These are phyloP conservation scores for Cephalotes varians DNA, from an alignment of 2,888 invertebrate species.

Conservation along the genomic window DNA sequence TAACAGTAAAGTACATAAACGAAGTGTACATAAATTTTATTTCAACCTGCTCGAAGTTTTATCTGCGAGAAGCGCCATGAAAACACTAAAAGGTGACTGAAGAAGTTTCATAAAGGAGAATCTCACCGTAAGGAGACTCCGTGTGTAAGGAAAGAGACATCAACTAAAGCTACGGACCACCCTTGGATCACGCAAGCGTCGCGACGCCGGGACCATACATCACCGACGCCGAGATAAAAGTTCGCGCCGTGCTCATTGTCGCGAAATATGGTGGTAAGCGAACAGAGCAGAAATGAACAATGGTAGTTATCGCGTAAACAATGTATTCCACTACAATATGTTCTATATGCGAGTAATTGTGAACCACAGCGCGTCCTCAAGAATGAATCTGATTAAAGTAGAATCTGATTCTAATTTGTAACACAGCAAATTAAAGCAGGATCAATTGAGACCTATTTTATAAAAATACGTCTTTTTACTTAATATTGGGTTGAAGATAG, in stretches of 20 bases:
- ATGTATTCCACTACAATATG: slow-evolving; percentile 51
- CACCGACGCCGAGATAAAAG: slow-evolving; percentile 69
- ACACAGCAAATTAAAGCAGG: not conserved
- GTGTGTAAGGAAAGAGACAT: slow-evolving; percentile 22
- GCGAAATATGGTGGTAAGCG: slow-evolving; percentile 66
- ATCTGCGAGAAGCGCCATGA: not conserved
- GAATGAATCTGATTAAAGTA: not conserved
- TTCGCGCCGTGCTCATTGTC: slow-evolving; percentile 67
- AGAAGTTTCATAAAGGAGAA: slow-evolving; percentile 6
- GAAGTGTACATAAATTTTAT: slow-evolving; percentile 14
- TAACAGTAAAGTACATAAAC: not conserved
- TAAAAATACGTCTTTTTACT: not conserved
- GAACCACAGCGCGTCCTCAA: not conserved
- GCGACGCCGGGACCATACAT: slow-evolving; percentile 58
- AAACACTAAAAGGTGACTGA: not conserved
- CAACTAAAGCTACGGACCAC: slow-evolving; percentile 19
- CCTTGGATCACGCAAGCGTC: slow-evolving; percentile 47
- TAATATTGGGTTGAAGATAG: too few species aligned
- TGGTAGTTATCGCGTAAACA: slow-evolving; percentile 66
- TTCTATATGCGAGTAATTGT: not conserved
- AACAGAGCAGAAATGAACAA: slow-evolving; percentile 55
- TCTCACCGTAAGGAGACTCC: not conserved
- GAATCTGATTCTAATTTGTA: not conserved
- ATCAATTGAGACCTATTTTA: not conserved
- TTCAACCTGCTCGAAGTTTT: not conserved